Percentiles rank a stretch among this genome's conserved stretches.
Conservation (phyloP, 2,113 vertebrate genomes). For the Melospiza melodia region DNA sequence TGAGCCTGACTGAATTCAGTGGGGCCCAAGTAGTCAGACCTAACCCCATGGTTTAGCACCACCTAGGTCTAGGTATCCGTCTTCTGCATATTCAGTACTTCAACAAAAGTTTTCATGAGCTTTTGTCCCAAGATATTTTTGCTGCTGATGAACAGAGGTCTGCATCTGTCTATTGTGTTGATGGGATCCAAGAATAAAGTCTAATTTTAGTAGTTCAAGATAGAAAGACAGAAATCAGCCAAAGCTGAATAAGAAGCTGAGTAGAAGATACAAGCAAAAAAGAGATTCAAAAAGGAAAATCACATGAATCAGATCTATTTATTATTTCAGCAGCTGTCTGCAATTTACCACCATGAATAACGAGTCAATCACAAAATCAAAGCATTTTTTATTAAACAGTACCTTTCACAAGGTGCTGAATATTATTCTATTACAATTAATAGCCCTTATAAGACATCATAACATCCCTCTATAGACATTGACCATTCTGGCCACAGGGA, state of each 20-base stretch:
- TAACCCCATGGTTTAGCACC: background rate
- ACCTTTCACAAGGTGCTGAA: background rate
- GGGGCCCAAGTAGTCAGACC: background rate
- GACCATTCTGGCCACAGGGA: background rate
- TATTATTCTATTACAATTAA: background rate
- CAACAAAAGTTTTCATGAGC: background rate
- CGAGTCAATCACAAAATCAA: background rate
- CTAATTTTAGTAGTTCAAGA: constrained; percentile 24
- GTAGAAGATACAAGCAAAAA: background rate
- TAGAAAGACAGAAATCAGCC: constrained; percentile 37
- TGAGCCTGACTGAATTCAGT: background rate
- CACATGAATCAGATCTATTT: constrained; percentile 9
- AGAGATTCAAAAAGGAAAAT: background rate
- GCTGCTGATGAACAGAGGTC: background rate
- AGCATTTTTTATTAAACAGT: background rate
- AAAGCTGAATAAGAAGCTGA: constrained; percentile 35
- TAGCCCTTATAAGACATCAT: background rate
- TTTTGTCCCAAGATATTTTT: background rate
- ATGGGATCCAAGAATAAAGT: constrained; percentile 6
- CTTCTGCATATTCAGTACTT: background rate
- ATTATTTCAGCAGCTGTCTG: constrained; percentile 53
- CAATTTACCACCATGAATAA: constrained; percentile 23
- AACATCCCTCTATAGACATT: background rate
- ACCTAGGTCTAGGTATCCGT: background rate
- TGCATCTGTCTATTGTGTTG: background rate